Evolutionary conservation across 2,888 invertebrate species (phyloP), one percentile per base, ranked within the genome.

Genomic region (Mimachlamys varia): DNA sequence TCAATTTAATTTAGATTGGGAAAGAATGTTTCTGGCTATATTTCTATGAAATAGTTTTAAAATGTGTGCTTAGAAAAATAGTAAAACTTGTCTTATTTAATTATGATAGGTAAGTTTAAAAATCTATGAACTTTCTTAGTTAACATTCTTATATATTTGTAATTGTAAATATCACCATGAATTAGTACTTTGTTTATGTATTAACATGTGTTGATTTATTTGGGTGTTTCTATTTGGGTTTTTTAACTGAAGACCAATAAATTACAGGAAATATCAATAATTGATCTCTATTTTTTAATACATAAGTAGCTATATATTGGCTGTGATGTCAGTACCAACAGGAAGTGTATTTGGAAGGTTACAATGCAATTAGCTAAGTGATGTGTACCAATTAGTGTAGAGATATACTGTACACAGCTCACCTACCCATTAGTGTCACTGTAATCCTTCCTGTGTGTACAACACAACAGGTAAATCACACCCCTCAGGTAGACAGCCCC

Each of bases 381-480:
- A 76, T 76, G n/a, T 58, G 58, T 58, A 76, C 76, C 76, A 76
- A 76, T 76, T 76, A 76, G 33, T 33, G 15, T 17, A 19, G 13
- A 53, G 27, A 33, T 76, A 17, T 27, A 76, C 27, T 76, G 17
- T 76, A 76, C 76, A 58, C 58, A 58, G 19, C 22, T 58, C 22
- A 76, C 76, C 62, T 62, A 62, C 0, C 22, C 76, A 76, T 76
- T 76, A 33, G 7, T 76, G 27, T 27, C 22, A 27, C 33, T 33
- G 76, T 76, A 76, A 76, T 76, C 76, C 76, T 76, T 53, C 53
- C 12, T 76, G 76, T 76, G 12, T 76, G 76, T 76, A 76, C 76
- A 62, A n/a, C 53, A 7, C 62, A 10, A 76, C 76, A 76, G 76
- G 76, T 76, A 76, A 76, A 53, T 53, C 53, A 53, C 53, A 53